phyloP scores from a whole-genome alignment of 2,888 invertebrate species.

The Temnothorax unifasciatus region DNA sequence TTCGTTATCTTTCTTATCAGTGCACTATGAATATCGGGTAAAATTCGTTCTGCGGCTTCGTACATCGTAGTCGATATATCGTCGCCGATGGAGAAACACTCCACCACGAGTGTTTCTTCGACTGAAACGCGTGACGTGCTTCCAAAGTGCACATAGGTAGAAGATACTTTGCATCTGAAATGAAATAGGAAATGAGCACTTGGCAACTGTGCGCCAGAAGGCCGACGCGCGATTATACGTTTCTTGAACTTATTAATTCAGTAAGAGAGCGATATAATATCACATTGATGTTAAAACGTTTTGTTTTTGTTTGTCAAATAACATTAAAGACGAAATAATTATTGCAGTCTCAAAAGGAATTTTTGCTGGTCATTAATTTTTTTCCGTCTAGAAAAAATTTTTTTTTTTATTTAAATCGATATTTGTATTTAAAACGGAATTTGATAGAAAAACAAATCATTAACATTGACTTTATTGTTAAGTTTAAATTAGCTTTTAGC shows the following conservation, averaged over 20 bases:
- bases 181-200: slow-evolving; percentile 83
- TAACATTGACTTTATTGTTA: neutral
- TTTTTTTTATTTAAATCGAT: neutral
- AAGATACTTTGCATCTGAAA: slow-evolving; percentile 82
- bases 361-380: neutral
- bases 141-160: slow-evolving; percentile 67
- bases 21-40: slow-evolving; percentile 71
- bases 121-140: slow-evolving; percentile 69
- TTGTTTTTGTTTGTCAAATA: neutral
- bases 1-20: slow-evolving; percentile 83
- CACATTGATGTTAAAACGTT: slow-evolving; percentile 2
- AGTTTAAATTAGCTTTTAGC: neutral
- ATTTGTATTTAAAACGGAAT: neutral
- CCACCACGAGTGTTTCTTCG: slow-evolving; percentile 23
- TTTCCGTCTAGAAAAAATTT: neutral
- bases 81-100: neutral
- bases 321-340: neutral
- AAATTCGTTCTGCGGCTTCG: slow-evolving; percentile 53
- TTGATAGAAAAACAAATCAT: neutral
- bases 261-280: neutral
- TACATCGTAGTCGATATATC: slow-evolving; percentile 41
- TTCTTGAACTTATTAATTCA: slow-evolving; percentile 51
- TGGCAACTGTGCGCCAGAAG: slow-evolving; percentile 73
- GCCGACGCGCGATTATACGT: slow-evolving; percentile 65
- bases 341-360: neutral